Percentiles rank a stretch among this genome's conserved stretches.
These are phyloP conservation scores for Mythimna loreyi DNA, from an alignment of 2,888 invertebrate species.

Conservation along the genomic window DNA sequence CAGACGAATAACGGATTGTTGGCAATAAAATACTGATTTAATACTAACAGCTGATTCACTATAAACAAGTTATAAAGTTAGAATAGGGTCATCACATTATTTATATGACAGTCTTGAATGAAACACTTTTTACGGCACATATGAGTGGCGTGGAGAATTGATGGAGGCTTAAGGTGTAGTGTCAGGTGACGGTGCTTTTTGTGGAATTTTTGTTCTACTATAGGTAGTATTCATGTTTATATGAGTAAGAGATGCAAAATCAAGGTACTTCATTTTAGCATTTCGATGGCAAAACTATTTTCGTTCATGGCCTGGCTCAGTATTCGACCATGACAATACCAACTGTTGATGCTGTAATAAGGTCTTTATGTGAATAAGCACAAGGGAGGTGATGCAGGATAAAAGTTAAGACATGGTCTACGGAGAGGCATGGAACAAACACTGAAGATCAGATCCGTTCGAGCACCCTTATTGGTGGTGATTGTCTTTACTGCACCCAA, in stretches of 20 bases:
- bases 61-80: constrained; percentile 63
- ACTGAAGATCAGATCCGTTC: too few relatives aligned
- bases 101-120: constrained; percentile 57
- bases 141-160: constrained; percentile 52
- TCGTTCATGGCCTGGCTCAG: too few relatives aligned
- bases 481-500: too few relatives aligned
- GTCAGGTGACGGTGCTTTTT: constrained; percentile 22
- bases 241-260: background rate
- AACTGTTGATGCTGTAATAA: too few relatives aligned
- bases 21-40: constrained; percentile 78
- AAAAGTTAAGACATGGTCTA: too few relatives aligned
- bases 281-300: too few relatives aligned
- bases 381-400: too few relatives aligned
- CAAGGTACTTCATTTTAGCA: background rate
- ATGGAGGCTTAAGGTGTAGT: constrained; percentile 25
- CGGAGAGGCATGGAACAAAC: too few relatives aligned
- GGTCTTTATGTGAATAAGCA: too few relatives aligned
- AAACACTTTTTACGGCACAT: constrained; percentile 51
- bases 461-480: too few relatives aligned
- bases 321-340: too few relatives aligned
- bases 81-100: constrained; percentile 63
- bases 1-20: constrained; percentile 72
- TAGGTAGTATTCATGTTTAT: background rate
- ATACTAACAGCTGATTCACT: constrained; percentile 75
- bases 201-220: constrained; percentile 9